Evolutionary conservation across 2,113 vertebrate genomes (phyloP).

Genomic region (Aviceda subcristata): DNA sequence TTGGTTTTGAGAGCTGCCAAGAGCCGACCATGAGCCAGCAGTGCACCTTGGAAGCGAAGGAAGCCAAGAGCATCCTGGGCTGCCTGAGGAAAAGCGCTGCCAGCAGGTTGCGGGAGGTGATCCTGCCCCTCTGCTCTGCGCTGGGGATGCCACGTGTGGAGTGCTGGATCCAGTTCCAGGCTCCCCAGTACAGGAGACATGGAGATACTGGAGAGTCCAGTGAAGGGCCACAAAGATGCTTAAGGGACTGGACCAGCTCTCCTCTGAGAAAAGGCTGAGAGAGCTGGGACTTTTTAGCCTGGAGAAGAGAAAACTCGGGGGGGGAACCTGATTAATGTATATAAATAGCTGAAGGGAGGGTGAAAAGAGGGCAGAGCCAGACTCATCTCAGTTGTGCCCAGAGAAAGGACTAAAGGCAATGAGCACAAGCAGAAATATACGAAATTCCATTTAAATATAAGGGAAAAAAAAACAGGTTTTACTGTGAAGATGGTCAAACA

Average conservation of each 20-base stretch:
- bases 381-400: not conserved
- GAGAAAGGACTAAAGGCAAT: not conserved
- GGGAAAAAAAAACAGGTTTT: not conserved
- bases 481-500: not conserved
- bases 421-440: not conserved
- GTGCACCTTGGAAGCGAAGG: not conserved
- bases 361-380: not conserved
- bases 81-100: not conserved
- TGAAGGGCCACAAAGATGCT: not conserved
- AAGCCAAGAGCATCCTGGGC: not conserved
- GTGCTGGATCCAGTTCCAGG: not conserved
- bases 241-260: not conserved
- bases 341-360: not conserved
- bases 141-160: not conserved
- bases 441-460: not conserved
- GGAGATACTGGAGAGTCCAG: not conserved
- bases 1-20: not conserved
- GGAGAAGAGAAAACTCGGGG: not conserved
- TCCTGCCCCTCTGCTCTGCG: not conserved
- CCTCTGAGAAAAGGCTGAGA: not conserved
- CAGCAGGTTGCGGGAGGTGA: not conserved
- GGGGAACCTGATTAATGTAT: not conserved
- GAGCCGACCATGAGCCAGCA: not conserved
- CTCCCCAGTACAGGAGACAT: not conserved
- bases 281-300: not conserved